Percentiles rank a stretch among this genome's conserved stretches.
Conservation (phyloP, 2,113 vertebrate genomes). For the Lepus americanus region DNA sequence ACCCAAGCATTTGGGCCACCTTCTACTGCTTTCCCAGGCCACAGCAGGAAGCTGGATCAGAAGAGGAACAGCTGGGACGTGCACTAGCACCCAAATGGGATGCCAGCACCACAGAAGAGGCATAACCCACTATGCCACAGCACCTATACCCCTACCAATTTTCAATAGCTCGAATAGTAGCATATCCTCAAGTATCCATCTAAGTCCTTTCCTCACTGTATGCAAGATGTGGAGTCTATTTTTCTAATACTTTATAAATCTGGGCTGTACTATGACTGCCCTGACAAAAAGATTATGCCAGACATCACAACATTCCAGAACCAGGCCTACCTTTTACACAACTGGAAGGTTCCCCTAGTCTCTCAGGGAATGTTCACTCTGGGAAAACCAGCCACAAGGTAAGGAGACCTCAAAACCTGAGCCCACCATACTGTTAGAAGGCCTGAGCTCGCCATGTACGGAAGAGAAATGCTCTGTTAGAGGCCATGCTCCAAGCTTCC, state of each 20-base stretch:
- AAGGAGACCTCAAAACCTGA: slow-evolving; percentile 3
- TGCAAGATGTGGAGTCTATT: not conserved
- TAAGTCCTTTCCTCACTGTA: not conserved
- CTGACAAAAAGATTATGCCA: not conserved
- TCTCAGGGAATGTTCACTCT: not conserved
- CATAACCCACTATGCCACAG: no score
- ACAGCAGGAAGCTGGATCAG: no score
- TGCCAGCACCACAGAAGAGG: no score
- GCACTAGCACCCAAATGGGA: no score
- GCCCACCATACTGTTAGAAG: not conserved
- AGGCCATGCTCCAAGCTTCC: not conserved
- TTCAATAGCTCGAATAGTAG: not conserved
- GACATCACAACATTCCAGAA: not conserved
- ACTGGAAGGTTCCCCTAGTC: not conserved
- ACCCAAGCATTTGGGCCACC: no score
- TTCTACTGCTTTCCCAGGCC: no score
- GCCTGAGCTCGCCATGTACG: not conserved
- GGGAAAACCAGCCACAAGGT: not conserved
- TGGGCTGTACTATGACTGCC: not conserved
- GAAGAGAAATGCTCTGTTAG: not conserved
- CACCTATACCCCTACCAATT: not conserved
- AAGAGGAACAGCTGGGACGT: no score
- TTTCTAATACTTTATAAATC: not conserved
- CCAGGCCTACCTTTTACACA: not conserved
- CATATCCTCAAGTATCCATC: not conserved